Percentiles rank a stretch among this genome's conserved stretches.
Conservation (phyloP, 2,113 vertebrate species). For the Trinectes maculatus region DNA sequence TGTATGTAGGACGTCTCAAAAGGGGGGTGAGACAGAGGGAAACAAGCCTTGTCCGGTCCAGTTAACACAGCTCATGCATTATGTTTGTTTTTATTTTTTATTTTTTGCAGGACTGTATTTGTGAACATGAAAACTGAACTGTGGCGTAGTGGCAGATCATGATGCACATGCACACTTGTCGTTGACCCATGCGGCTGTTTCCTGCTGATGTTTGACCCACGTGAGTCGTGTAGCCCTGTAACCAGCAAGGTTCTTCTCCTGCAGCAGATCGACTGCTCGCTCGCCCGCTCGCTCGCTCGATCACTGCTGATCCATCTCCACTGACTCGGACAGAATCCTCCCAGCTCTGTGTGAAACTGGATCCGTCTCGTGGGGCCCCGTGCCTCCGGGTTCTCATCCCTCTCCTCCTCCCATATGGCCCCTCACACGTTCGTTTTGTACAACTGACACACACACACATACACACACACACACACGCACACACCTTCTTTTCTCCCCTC, state of each 20-base stretch:
- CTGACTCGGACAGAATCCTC: conserved; percentile 37
- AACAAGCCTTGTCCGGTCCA: neutral
- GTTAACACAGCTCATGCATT: neutral
- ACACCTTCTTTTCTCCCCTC: conserved; percentile 37
- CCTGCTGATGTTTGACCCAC: conserved; percentile 1
- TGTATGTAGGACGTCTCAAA: neutral
- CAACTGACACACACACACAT: conserved; percentile 24
- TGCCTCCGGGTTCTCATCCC: conserved; percentile 48
- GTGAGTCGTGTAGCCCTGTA: neutral
- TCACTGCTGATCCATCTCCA: conserved; percentile 36
- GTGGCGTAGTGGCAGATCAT: no score
- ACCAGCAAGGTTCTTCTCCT: conserved; percentile 5
- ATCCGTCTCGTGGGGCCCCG: conserved; percentile 59
- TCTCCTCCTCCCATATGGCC: conserved; percentile 55
- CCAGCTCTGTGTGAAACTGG: conserved; percentile 54
- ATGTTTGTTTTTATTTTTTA: neutral
- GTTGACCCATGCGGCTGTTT: neutral
- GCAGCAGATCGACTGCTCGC: neutral
- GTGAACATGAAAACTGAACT: no score
- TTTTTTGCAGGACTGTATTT: neutral
- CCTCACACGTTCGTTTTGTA: conserved; percentile 54
- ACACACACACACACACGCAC: conserved; percentile 22
- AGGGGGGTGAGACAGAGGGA: conserved; percentile 4
- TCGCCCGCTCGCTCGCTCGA: conserved; percentile 18
- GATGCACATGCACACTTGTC: no score